A percentile compares a stretch with the other conserved stretches of the same genome.
These are phyloP conservation scores for Rhizomys pruinosus DNA, from an alignment of 2,113 vertebrate genomes.

Conservation along the genomic window DNA sequence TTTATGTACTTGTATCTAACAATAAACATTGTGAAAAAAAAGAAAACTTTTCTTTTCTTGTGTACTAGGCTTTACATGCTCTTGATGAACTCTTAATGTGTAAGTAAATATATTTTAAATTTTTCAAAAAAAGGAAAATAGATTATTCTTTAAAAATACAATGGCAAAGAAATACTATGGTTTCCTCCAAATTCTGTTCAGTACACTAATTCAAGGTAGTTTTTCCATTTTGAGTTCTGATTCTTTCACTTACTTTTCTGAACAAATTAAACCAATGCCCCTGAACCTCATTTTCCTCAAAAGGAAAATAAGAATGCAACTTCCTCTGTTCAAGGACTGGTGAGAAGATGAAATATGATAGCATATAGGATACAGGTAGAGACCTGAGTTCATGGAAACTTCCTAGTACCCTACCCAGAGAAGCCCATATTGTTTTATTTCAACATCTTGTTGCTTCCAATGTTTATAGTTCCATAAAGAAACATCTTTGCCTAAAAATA, in stretches of 20 bases:
- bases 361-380: background rate
- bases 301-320: slow-evolving; percentile 4
- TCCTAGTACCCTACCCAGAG: background rate
- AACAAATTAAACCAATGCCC: background rate
- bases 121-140: no score
- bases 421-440: background rate
- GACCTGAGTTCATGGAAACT: background rate
- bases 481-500: slow-evolving; percentile 31
- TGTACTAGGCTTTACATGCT: no score
- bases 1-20: no score
- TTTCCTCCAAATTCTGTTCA: slow-evolving; percentile 38
- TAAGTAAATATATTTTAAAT: no score
- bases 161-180: slow-evolving; percentile 19
- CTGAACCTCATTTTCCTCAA: slow-evolving; percentile 25
- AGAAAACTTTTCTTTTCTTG: no score
- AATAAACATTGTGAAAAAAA: no score
- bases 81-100: no score
- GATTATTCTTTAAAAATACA: background rate
- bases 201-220: background rate
- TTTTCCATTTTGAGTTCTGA: slow-evolving; percentile 34
- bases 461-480: slow-evolving; percentile 7
- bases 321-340: background rate
- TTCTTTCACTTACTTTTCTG: slow-evolving; percentile 24
- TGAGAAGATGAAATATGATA: background rate
- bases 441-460: background rate